Percentiles rank a stretch among this genome's conserved stretches.
Conservation (phyloP, 2,888 invertebrate genomes). For the Leptopilina syphax region DNA sequence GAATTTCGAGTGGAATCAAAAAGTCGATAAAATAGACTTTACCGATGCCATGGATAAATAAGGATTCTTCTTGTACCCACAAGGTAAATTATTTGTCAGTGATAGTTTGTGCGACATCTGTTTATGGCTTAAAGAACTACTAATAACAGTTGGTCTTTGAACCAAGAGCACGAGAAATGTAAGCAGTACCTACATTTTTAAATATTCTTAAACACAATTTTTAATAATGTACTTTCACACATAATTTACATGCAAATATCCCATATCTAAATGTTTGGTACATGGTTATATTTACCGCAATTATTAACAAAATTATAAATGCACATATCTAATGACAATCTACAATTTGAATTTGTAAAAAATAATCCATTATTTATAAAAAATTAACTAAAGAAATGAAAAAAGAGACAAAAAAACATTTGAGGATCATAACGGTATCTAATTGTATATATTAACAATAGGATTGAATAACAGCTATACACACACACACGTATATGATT, state of each 20-base stretch:
- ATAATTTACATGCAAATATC: too few species aligned
- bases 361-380: too few species aligned
- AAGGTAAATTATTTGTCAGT: constrained; percentile 28
- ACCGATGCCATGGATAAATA: constrained; percentile 59
- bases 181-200: too few species aligned
- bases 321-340: too few species aligned
- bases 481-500: background rate
- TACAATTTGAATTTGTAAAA: too few species aligned
- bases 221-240: background rate
- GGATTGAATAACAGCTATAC: background rate
- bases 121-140: constrained; percentile 30
- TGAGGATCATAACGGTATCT: constrained; percentile 26
- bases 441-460: constrained; percentile 9
- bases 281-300: too few species aligned
- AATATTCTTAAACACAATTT: background rate
- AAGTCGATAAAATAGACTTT: constrained; percentile 40
- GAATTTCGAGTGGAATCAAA: constrained; percentile 32
- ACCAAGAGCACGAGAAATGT: constrained; percentile 41
- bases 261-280: too few species aligned
- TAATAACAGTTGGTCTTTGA: constrained; percentile 70
- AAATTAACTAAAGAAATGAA: too few species aligned
- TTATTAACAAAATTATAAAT: too few species aligned
- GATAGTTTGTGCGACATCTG: constrained; percentile 58
- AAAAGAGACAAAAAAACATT: background rate
- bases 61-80: constrained; percentile 48